Base-by-base conservation (phyloP, 2,888 invertebrate species). In the Conchocele bisecta region DNA sequence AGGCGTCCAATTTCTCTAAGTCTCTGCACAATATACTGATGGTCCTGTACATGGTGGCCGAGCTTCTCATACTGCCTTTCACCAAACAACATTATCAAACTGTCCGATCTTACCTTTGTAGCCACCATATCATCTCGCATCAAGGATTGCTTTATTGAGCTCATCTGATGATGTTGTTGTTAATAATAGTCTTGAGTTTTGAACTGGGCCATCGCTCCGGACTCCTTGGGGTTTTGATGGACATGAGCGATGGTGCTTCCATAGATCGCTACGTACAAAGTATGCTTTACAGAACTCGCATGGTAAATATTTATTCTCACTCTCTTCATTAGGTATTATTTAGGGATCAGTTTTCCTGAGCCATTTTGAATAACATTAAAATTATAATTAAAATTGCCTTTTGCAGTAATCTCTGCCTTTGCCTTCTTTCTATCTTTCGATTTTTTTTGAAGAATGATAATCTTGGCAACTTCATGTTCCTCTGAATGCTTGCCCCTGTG, bases 401-500 rank as follows among this genome's bases (percentile, higher is more conserved):
- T 54, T 13, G 41, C 44, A 3, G 56, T 31, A 3, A 72, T 9
- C 13, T 20, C 35, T 6, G 29, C 48, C 59, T 53, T 59, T 20
- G 64, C 51, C n/a, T 57, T 29, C 53, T 54, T 51, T 53, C 71
- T 51, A 37, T 54, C 71, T 17, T 58, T 61, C 20, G 56, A 65
- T 22, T 35, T 33, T 41, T 71, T 65, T 41, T 24, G n/a, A 24
- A 63, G 22, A 7, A 28, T 44, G 2, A 60, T n/a, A 11, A 65
- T 39, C 42, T 31, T 65, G 6, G 71, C 71, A 31, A 71, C 66
- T 51, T 71, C 71, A n/a, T 13, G 13, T 50, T 71, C 71, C 33
- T 56, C 37, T 31, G 48, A n/a, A 51, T 71, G 71, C 22, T 28
- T 22, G 20, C 22, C n/a, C n/a, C n/a, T n/a, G n/a, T n/a, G n/a